A percentile compares a stretch with the other conserved stretches of the same genome.
phyloP scores from a whole-genome alignment of 1,140 invertebrate species.

The Sinonovacula constricta region DNA sequence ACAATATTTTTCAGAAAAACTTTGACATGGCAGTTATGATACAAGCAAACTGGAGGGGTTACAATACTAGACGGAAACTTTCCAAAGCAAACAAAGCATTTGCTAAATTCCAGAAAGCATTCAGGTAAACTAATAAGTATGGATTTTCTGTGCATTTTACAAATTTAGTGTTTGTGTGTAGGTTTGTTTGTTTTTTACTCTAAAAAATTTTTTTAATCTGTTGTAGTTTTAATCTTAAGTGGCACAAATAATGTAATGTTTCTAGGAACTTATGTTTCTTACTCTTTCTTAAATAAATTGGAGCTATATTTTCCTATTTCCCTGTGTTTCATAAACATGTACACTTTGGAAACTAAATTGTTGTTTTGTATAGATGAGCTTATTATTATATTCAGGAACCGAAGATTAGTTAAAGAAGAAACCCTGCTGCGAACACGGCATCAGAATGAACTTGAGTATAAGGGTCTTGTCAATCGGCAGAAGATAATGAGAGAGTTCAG shows the following conservation, averaged over 20 bases:
- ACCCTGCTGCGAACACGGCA: slow-evolving; percentile 58
- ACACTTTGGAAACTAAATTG: too few species aligned
- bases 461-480: slow-evolving; percentile 59
- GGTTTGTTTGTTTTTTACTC: too few species aligned
- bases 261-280: too few species aligned
- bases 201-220: too few species aligned
- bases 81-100: slow-evolving; percentile 70
- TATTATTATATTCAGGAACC: slow-evolving; percentile 22
- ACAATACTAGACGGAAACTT: slow-evolving; percentile 67
- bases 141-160: too few species aligned
- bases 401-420: slow-evolving; percentile 45
- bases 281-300: too few species aligned
- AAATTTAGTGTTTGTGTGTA: too few species aligned
- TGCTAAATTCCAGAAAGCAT: slow-evolving; percentile 74
- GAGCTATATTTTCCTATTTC: too few species aligned
- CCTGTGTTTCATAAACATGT: too few species aligned
- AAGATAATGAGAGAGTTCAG: slow-evolving; percentile 72
- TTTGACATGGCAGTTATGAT: slow-evolving; percentile 70
- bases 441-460: slow-evolving; percentile 56
- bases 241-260: too few species aligned
- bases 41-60: slow-evolving; percentile 75
- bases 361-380: not conserved
- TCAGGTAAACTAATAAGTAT: too few species aligned
- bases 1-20: slow-evolving; percentile 68
- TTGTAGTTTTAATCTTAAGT: too few species aligned